Conservation (phyloP, 2,888 invertebrate genomes). For the Nymphalis c-album region DNA sequence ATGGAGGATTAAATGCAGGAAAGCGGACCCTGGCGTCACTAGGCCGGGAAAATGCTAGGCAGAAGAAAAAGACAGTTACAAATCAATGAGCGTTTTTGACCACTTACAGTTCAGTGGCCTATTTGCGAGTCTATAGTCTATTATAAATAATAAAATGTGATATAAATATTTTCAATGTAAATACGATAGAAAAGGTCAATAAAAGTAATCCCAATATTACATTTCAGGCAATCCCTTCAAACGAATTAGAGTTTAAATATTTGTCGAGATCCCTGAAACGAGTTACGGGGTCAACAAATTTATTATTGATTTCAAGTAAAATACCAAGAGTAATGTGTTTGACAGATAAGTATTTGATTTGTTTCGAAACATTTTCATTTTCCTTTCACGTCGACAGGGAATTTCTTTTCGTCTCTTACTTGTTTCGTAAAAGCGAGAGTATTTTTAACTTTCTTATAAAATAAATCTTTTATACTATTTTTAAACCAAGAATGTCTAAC, state of each 20-base stretch:
- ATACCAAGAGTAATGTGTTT: conserved; percentile 22
- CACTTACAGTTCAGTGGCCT: too few relatives aligned
- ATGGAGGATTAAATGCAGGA: too few relatives aligned
- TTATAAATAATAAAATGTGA: background rate
- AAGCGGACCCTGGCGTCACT: too few relatives aligned
- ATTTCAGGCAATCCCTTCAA: conserved; percentile 17
- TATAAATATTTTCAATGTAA: background rate
- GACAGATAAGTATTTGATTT: conserved; percentile 33
- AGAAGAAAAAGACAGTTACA: too few relatives aligned
- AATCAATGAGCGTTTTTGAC: too few relatives aligned
- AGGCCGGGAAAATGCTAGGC: too few relatives aligned
- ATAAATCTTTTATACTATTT: too few relatives aligned
- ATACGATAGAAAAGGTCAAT: background rate
- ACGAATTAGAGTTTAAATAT: conserved; percentile 21
- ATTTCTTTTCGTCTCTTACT: conserved; percentile 22
- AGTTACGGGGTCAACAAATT: conserved; percentile 28
- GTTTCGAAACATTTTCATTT: conserved; percentile 15
- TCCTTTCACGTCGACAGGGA: conserved; percentile 16
- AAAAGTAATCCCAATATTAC: conserved; percentile 5
- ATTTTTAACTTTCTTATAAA: conserved; percentile 14
- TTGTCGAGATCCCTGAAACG: conserved; percentile 14
- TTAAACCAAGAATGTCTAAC: too few relatives aligned
- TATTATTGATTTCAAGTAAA: conserved; percentile 31
- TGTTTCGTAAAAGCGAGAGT: conserved; percentile 17
- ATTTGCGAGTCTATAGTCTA: too few relatives aligned